phyloP scores from a whole-genome alignment of 2,888 invertebrate species.

The Panopea generosa region DNA sequence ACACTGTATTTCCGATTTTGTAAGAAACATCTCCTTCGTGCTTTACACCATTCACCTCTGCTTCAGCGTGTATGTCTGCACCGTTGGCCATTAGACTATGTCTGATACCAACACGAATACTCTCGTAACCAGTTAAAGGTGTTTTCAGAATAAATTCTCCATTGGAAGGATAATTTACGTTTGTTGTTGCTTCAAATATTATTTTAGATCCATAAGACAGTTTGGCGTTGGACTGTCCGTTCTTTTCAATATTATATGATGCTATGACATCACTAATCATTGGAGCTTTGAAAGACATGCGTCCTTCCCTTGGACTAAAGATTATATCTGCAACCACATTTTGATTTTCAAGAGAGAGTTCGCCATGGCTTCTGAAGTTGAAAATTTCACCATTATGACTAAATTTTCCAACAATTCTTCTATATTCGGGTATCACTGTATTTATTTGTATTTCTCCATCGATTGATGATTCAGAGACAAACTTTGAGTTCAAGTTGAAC shows the following conservation, averaged over 20 bases:
- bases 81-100: neutral
- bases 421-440: neutral
- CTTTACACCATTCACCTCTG: neutral
- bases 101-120: conserved; percentile 10
- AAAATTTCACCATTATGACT: no score
- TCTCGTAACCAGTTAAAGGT: conserved; percentile 23
- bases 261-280: neutral
- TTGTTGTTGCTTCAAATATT: neutral
- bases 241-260: neutral
- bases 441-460: neutral
- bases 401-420: neutral
- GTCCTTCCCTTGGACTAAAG: neutral
- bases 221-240: neutral
- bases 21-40: conserved; percentile 4
- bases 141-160: conserved; percentile 10
- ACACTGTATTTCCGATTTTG: neutral
- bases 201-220: neutral
- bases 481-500: neutral
- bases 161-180: neutral
- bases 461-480: neutral
- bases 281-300: neutral
- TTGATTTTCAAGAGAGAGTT: neutral
- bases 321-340: neutral
- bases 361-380: neutral
- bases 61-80: conserved; percentile 8